Evolutionary conservation across 2,113 vertebrate species (phyloP), one percentile per base, ranked within the genome.

Genomic region (Charadrius vociferus): DNA sequence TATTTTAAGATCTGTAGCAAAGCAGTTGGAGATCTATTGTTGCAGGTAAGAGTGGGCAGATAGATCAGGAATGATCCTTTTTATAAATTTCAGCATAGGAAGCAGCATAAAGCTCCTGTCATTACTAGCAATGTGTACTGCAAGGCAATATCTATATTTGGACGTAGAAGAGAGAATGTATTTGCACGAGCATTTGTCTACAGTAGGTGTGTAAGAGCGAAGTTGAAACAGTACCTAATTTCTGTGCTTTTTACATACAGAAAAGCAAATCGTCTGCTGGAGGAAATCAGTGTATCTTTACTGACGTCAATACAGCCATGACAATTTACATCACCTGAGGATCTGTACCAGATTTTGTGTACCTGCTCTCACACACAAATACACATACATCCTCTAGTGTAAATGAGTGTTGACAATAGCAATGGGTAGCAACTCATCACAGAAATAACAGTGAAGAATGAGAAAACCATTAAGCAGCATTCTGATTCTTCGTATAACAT

Each of bases 291-390:
- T 20, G 67, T 67, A 29, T 95, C 80, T 68, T 59, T 37, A 49
- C 70, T 92, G 97, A 97, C 20, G n/a, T 91, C 91, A 94, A 19
- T 26, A 79, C 49, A 93, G 86, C 70, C 62, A 52, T 34, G 83
- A 74, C 81, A 94, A 62, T 92, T 93, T 94, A 58, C 83, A 82
- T 95, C 84, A 96, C 49, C 91, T 91, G 81, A 95, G 91, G 73
- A 95, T 87, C 93, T 91, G 70, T 30, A 68, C 61, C 88, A 89
- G 73, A 74, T 85, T 87, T 58, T 61, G 77, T 58, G 12, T 27
- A 7, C 66, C 65, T 91, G 62, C 43, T 53, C 53, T 93, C 41
- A 77, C 49, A 68, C 15, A 34, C 49, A 80, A 49, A 61, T 41
- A 41, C 32, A 24, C 43, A 15, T 55, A 58, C 27, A 50, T 68